Conservation (phyloP, 92 coral and sea anemone genomes). For the Palythoa grandiflora region DNA sequence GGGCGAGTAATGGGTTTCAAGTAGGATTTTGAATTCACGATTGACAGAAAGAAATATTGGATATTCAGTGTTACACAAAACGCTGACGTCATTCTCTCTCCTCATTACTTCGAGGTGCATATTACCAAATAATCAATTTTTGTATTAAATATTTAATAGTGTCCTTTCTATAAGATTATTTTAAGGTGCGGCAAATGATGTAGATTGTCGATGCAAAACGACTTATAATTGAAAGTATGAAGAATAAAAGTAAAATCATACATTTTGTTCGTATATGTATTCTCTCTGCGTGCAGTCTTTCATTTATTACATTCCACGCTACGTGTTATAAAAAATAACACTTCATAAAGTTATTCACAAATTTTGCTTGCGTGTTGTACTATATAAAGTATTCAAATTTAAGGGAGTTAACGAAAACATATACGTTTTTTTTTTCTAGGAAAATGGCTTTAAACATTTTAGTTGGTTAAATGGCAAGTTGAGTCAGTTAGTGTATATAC, state of each 20-base stretch:
- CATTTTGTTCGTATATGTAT: not conserved
- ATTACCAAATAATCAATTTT: conserved; percentile 10
- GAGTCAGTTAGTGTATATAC: no score
- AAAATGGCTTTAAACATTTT: no score
- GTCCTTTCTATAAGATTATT: conserved; percentile 24
- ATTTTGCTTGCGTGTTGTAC: not conserved
- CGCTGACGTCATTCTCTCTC: conserved; percentile 23
- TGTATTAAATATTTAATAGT: conserved; percentile 36
- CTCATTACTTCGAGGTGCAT: conserved; percentile 4
- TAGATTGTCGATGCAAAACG: not conserved
- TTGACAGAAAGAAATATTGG: conserved; percentile 28
- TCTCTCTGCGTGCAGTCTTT: conserved; percentile 28
- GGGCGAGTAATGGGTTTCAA: not conserved
- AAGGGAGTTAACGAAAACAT: not conserved
- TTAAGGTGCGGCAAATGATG: conserved; percentile 3
- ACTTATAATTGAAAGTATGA: conserved; percentile 18
- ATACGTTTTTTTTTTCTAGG: not conserved
- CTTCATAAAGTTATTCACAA: not conserved
- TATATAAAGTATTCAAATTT: not conserved
- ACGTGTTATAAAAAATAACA: not conserved
- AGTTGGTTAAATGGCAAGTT: no score
- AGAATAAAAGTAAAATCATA: conserved; percentile 3
- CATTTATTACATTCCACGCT: not conserved
- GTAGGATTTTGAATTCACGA: not conserved
- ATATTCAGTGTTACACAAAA: conserved; percentile 20